Conservation (phyloP, 92 coral and sea anemone species). For the Parazoanthus darwini region DNA sequence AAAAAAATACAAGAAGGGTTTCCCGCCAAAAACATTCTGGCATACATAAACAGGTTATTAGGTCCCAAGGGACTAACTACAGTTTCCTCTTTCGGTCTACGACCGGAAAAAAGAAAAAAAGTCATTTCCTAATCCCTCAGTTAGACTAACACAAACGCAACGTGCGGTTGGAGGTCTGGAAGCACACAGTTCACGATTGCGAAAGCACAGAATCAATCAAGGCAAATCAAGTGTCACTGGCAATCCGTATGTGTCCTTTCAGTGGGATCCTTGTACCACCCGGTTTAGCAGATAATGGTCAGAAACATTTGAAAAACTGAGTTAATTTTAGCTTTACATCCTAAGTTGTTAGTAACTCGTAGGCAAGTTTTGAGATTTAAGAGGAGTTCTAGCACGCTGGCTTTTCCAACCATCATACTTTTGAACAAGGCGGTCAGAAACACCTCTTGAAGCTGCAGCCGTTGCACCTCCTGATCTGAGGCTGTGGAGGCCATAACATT, state of each 20-base stretch:
- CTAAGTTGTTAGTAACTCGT: constrained; percentile 9
- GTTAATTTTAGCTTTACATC: background rate
- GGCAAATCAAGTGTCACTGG: background rate
- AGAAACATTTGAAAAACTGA: background rate
- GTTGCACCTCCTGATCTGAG: constrained; percentile 60
- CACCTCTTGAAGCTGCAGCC: constrained; percentile 44
- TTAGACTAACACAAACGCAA: background rate
- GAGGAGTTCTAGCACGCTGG: constrained; percentile 21
- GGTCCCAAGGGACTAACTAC: too few relatives aligned
- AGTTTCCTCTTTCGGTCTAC: too few relatives aligned
- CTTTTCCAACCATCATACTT: constrained; percentile 23
- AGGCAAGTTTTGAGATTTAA: constrained; percentile 10
- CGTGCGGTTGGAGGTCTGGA: constrained; percentile 10
- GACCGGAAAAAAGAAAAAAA: background rate
- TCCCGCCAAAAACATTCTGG: too few relatives aligned
- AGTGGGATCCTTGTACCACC: background rate
- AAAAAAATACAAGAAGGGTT: too few relatives aligned
- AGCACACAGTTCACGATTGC: background rate
- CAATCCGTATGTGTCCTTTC: background rate
- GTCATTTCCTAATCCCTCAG: background rate
- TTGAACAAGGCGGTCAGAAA: constrained; percentile 28
- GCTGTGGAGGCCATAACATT: constrained; percentile 56
- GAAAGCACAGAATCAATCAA: background rate
- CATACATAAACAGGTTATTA: too few relatives aligned
- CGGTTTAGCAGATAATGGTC: background rate